Evolutionary conservation across 1,140 invertebrate genomes (phyloP).

Genomic region (Sarcophaga bullata): DNA sequence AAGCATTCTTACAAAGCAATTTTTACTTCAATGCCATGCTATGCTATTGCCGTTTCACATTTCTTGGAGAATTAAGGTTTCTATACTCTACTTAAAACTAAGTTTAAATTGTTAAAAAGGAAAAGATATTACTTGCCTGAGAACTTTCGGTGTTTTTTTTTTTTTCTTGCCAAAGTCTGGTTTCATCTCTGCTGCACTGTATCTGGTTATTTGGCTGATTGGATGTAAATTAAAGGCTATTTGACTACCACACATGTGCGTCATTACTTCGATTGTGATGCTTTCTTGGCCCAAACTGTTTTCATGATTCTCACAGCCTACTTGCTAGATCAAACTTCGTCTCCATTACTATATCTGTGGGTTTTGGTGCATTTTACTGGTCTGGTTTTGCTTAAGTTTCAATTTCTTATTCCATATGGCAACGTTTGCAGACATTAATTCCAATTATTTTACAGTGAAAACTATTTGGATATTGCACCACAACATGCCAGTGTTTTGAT

Average conservation of each 20-base stretch:
- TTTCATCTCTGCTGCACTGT: constrained; percentile 84
- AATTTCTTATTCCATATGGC: background rate
- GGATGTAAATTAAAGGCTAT: constrained; percentile 71
- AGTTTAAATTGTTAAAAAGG: background rate
- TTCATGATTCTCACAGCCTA: constrained; percentile 86
- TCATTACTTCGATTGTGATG: constrained; percentile 79
- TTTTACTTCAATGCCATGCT: constrained; percentile 84
- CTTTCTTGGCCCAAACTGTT: constrained; percentile 81
- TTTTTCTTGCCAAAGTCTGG: constrained; percentile 74
- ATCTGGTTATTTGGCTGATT: constrained; percentile 87
- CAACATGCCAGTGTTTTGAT: constrained; percentile 84
- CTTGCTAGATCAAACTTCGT: constrained; percentile 72
- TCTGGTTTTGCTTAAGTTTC: constrained; percentile 80
- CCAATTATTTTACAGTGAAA: no score
- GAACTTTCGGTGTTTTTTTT: constrained; percentile 9
- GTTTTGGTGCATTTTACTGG: constrained; percentile 89
- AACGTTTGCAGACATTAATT: background rate
- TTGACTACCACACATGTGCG: constrained; percentile 79
- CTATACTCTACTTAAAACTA: constrained; percentile 90
- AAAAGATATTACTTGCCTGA: constrained; percentile 16
- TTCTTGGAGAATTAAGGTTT: constrained; percentile 97
- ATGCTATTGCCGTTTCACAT: constrained; percentile 90
- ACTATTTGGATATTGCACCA: constrained; percentile 88
- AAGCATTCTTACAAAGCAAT: constrained; percentile 84
- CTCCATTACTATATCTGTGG: constrained; percentile 85